Conservation (phyloP, 2,113 vertebrate genomes). For the Hystrix cristata region DNA sequence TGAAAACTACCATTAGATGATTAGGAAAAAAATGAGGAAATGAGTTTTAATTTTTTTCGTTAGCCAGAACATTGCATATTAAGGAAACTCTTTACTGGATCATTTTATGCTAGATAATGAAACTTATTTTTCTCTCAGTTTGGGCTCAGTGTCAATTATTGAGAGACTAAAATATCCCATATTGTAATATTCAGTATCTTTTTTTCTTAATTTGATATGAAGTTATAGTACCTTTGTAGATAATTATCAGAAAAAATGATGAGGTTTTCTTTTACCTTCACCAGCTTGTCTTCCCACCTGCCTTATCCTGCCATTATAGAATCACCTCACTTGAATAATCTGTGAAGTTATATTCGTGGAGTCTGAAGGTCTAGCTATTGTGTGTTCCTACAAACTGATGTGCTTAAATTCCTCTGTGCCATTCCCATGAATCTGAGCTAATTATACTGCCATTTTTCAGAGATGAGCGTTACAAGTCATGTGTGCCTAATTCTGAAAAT, state of each 20-base stretch:
- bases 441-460: conserved; percentile 66
- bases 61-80: conserved; percentile 63
- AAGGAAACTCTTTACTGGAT: conserved; percentile 38
- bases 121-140: conserved; percentile 58
- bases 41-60: conserved; percentile 33
- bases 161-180: conserved; percentile 57
- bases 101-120: conserved; percentile 58
- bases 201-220: conserved; percentile 17
- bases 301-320: neutral
- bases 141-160: conserved; percentile 60
- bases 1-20: conserved; percentile 64
- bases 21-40: conserved; percentile 54
- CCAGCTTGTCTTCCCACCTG: neutral
- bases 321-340: conserved; percentile 18
- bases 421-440: neutral
- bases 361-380: neutral
- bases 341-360: neutral
- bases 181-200: conserved; percentile 18
- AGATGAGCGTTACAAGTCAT: conserved; percentile 58
- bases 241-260: conserved; percentile 43
- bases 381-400: conserved; percentile 39
- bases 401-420: conserved; percentile 49
- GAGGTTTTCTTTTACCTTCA: conserved; percentile 1
- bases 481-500: conserved; percentile 66
- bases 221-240: conserved; percentile 9